Conservation (phyloP, 2,797 vertebrate species). For the Esox masquinongy region DNA sequence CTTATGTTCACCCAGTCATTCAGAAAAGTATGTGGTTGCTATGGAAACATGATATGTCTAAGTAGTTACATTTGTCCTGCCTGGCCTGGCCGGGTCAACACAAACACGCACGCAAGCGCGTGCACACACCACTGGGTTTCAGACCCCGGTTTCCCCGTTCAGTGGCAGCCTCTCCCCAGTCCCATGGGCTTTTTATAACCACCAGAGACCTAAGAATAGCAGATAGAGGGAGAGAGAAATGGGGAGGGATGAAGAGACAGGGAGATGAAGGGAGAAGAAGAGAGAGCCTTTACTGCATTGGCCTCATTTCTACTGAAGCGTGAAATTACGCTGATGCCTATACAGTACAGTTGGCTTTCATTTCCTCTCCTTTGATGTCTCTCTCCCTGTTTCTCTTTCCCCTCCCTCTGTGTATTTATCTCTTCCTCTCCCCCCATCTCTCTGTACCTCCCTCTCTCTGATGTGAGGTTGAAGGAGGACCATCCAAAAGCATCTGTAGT, state of each 20-base stretch:
- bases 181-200: slow-evolving; percentile 41
- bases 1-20: background rate
- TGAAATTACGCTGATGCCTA: slow-evolving; percentile 61
- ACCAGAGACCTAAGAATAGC: slow-evolving; percentile 61
- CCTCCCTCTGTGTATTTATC: slow-evolving; percentile 4
- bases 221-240: slow-evolving; percentile 1
- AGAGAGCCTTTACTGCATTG: slow-evolving; percentile 48
- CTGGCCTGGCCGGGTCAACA: too few relatives aligned
- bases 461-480: background rate
- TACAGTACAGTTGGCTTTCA: slow-evolving; percentile 38
- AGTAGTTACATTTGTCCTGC: too few relatives aligned
- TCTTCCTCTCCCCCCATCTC: background rate
- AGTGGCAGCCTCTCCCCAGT: background rate
- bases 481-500: background rate
- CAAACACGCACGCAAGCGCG: background rate
- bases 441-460: background rate
- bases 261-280: slow-evolving; percentile 8
- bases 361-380: slow-evolving; percentile 6
- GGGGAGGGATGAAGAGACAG: slow-evolving; percentile 6
- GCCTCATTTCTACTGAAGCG: slow-evolving; percentile 61
- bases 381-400: background rate
- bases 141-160: background rate
- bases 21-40: background rate
- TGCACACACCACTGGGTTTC: background rate
- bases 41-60: too few relatives aligned